Base-by-base conservation (phyloP, 30 jellyfish, hydroid and myxozoan species). In the Nemopilema nomurai region DNA sequence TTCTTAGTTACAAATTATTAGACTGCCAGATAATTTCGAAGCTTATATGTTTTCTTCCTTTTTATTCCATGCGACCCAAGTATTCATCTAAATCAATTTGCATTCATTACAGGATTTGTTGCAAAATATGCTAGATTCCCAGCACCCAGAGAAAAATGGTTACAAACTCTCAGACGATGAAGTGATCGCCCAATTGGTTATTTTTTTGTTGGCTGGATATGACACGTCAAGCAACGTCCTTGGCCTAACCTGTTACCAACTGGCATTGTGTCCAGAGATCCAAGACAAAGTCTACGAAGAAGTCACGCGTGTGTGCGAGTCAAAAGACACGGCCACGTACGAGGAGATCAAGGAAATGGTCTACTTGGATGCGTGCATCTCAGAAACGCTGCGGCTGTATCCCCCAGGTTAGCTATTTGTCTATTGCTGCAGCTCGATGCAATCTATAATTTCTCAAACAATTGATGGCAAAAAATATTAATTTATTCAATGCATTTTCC, bases 281-380 rank as follows among this genome's bases (percentile, higher is more conserved):
- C 97, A 90, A 77, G 93, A 90, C 25, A 82, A 68, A 70, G 74
- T 90, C 63, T 51, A 18, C 30, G 97, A 89, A 49, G 97, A 89
- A 21, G 82, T 89, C 51, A 28, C 33, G 25, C 86, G 64, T 16
- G 79, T 68, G 17, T 83, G 85, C 76, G 33, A 63, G 28, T 73
- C 79, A 16, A 74, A 50, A 41, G 90, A 81, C 53, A 28, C 74
- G 0, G 68, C 51, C 22, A 89, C 90, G 28, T 89, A 80, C 32
- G 96, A 89, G 28, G 81, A 67, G 49, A 30, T 89, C 4, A 64
- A 74, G 26, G 79, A 89, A 18, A 63, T 89, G 89, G 74, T 77
- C 20, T 80, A 80, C 69, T 77, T 89, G 29, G 96, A 89, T 0
- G 89, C 89, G 18, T 75, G 84, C 70, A 80, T 89, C 22, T 65